These are phyloP conservation scores for Heliconius hortense DNA, from an alignment of 2,888 invertebrate genomes.

Conservation along the genomic window DNA sequence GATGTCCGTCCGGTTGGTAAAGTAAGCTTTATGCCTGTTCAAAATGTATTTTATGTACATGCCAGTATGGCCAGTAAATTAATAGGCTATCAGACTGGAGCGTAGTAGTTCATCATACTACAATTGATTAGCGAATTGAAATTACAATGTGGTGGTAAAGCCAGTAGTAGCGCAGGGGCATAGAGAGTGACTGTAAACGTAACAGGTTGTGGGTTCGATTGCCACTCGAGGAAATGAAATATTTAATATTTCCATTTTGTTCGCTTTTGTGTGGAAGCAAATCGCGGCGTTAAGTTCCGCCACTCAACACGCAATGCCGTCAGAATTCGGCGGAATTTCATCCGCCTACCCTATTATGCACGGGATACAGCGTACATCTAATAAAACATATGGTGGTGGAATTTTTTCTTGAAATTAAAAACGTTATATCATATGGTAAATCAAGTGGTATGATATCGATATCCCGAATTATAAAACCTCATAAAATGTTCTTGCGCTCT, in stretches of 20 bases:
- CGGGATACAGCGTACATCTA: not conserved
- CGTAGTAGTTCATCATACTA: not conserved
- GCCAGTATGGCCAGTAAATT: not conserved
- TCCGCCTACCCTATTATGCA: not conserved
- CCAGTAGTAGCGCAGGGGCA: too few relatives aligned
- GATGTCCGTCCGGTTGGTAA: not conserved
- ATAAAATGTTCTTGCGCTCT: not conserved
- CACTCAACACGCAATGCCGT: not conserved
- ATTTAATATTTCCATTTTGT: too few relatives aligned
- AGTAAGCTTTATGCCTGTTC: not conserved
- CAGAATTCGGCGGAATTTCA: not conserved
- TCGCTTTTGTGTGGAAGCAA: too few relatives aligned
- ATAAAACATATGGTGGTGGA: too few relatives aligned
- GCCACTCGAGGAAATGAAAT: too few relatives aligned
- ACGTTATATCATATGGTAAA: not conserved
- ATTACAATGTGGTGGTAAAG: not conserved
- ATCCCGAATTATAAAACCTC: not conserved
- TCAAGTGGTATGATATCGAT: not conserved
- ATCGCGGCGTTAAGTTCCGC: not conserved
- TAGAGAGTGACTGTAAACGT: too few relatives aligned
- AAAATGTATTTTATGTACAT: not conserved
- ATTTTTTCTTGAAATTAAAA: too few relatives aligned
- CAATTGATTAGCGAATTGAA: conserved; percentile 1
- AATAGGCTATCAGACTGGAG: not conserved
- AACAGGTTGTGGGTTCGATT: too few relatives aligned